Evolutionary conservation across 2,888 invertebrate genomes (phyloP).

Genomic region (Liodrosophila aerea): DNA sequence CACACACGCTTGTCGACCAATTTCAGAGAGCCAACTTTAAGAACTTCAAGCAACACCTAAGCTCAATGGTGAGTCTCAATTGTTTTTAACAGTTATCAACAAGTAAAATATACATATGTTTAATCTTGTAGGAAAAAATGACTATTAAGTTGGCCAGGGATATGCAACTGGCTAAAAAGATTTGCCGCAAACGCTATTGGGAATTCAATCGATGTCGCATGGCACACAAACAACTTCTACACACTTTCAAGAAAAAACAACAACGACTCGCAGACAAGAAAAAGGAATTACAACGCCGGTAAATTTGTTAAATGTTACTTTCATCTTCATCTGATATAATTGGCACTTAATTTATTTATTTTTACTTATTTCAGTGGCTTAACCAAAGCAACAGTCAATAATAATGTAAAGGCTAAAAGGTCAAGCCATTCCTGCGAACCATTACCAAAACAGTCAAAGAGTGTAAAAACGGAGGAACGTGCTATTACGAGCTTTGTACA

Average conservation of each 20-base stretch:
- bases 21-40: conserved; percentile 66
- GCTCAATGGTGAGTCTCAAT: conserved; percentile 43
- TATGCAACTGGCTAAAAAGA: conserved; percentile 15
- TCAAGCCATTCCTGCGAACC: too few relatives aligned
- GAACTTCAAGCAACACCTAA: conserved; percentile 51
- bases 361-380: too few relatives aligned
- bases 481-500: conserved; percentile 41
- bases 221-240: conserved; percentile 45
- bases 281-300: conserved; percentile 19
- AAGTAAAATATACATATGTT: neutral
- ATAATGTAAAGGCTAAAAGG: too few relatives aligned
- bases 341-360: too few relatives aligned
- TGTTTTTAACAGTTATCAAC: neutral
- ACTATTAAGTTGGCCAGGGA: conserved; percentile 33
- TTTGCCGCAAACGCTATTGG: conserved; percentile 40
- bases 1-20: conserved; percentile 32
- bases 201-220: conserved; percentile 29
- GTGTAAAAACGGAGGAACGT: too few relatives aligned
- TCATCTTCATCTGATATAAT: too few relatives aligned
- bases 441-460: too few relatives aligned
- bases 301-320: too few relatives aligned
- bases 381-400: too few relatives aligned
- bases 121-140: conserved; percentile 23
- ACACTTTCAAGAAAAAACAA: conserved; percentile 23
- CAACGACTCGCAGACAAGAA: conserved; percentile 22